Base-by-base conservation (phyloP, 2,113 vertebrate genomes). In the Sorex fumeus region DNA sequence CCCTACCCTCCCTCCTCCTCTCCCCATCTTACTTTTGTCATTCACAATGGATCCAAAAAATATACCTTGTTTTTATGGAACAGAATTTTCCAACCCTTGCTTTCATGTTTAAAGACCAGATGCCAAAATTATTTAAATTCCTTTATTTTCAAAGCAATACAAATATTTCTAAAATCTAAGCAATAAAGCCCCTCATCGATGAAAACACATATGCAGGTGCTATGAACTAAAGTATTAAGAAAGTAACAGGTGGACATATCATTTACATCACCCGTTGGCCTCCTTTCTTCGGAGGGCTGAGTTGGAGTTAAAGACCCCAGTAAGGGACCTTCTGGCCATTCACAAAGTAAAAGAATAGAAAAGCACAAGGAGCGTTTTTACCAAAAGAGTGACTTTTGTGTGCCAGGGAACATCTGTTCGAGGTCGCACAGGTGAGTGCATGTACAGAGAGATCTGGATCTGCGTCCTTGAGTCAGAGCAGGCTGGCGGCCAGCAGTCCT, bases 31-130 rank as follows among this genome's bases (percentile, higher is more conserved):
- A 47, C 7, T 74, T 84, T 40, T 90, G 57, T 60, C 57, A 60
- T 90, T 84, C 32, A 6, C 76, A 47, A 64, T 23, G 11, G 25
- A 19, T 11, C 62, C 36, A 8, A 11, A 27, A 91, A 89, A 25
- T 67, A 72, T 81, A 57, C 86, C 64, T 72, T 87, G 18, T 57
- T 94, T 53, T 77, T 23, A 21, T 21, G 57, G 57, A 53, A 87
- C 8, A 30, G 43, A 57, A 69, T 84, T 80, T 93, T 77, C 21
- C 60, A 80, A 78, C 4, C 6, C 27, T 34, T 60, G n/a, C 57
- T 88, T 91, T 88, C 67, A 91, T 67, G 80, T 92, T 77, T 50
- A 74, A 89, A 83, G 60, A 11, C 30, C 83, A 50, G 78, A 86
- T n/a, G 23, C 3, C 36, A 13, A 67, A 84, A 27, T 60, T 75